phyloP scores from a whole-genome alignment of 2,888 invertebrate species.

The Oligia strigilis region DNA sequence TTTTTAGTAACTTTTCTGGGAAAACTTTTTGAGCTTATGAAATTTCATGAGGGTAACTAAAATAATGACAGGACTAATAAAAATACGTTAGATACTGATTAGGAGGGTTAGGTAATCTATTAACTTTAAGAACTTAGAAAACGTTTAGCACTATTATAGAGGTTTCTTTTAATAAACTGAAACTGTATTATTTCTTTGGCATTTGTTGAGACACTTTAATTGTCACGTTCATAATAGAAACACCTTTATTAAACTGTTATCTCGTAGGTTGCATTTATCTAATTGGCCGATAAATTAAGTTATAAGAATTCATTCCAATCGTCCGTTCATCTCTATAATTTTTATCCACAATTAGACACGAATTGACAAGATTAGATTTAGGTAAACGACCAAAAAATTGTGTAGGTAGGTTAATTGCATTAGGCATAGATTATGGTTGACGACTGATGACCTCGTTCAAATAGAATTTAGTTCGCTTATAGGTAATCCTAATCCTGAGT shows the following conservation, averaged over 20 bases:
- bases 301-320: background rate
- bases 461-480: conserved; percentile 44
- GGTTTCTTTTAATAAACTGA: background rate
- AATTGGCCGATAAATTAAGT: background rate
- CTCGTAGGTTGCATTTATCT: background rate
- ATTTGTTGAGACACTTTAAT: conserved; percentile 14
- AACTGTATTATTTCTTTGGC: background rate
- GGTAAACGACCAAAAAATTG: background rate
- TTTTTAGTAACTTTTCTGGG: background rate
- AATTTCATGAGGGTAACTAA: background rate
- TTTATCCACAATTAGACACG: conserved; percentile 13
- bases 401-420: background rate
- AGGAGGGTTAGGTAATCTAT: background rate
- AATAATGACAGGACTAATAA: background rate
- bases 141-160: background rate
- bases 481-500: conserved; percentile 34
- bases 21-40: background rate
- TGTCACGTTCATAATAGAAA: background rate
- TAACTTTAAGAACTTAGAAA: background rate
- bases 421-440: conserved; percentile 17
- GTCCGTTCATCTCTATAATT: background rate
- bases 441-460: conserved; percentile 41
- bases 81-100: background rate
- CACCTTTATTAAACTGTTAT: conserved; percentile 7
- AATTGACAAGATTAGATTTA: background rate